Percentiles rank a stretch among this genome's conserved stretches.
phyloP scores from a whole-genome alignment of 2,113 vertebrate species.

The Progne subis region DNA sequence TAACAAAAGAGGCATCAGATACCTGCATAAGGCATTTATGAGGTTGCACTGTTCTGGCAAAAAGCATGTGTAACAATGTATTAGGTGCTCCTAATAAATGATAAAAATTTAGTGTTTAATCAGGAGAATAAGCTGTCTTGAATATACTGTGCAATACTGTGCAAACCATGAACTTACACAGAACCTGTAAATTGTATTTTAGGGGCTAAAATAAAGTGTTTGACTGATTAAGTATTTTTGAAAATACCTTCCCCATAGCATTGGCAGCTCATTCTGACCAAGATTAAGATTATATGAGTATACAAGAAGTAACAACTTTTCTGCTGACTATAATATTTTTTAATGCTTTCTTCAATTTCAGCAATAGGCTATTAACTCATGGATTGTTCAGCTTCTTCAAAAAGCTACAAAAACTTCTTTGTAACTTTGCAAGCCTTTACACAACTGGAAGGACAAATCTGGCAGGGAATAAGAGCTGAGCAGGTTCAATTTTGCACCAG shows the following conservation, averaged over 20 bases:
- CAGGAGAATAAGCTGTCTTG: neutral
- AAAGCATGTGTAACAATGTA: neutral
- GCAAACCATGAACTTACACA: neutral
- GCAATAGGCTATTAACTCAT: neutral
- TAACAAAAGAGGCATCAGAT: neutral
- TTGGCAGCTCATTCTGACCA: neutral
- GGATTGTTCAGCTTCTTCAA: neutral
- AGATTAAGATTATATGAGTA: neutral
- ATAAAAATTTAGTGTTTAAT: neutral
- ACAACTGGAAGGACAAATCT: neutral
- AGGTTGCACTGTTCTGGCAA: neutral
- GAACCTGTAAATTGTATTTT: neutral
- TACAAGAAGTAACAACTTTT: neutral
- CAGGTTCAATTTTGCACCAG: neutral
- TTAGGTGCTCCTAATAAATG: neutral
- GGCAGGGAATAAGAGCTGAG: neutral
- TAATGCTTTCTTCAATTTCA: neutral
- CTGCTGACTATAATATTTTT: neutral
- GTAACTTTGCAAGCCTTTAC: neutral
- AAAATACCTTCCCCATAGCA: neutral
- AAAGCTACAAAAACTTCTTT: neutral
- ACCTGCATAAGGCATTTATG: neutral
- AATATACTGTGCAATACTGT: neutral
- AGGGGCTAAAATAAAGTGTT: neutral
- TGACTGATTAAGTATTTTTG: neutral